These are phyloP conservation scores for Dynastes grantii DNA, from an alignment of 2,888 invertebrate species.

Conservation along the genomic window DNA sequence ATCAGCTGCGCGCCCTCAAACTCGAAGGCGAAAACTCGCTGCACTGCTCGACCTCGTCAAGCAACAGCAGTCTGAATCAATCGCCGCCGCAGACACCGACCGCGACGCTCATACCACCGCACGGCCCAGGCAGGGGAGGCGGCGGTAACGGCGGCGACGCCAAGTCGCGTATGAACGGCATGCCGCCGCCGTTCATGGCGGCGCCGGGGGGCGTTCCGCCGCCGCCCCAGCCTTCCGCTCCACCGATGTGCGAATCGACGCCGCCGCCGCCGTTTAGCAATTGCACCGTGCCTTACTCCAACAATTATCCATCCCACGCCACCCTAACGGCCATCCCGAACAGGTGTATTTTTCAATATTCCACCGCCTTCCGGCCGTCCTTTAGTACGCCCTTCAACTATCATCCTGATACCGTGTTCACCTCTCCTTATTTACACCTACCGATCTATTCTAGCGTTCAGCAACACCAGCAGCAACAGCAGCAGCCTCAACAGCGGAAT, in stretches of 20 bases:
- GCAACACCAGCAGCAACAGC: slow-evolving; percentile 73
- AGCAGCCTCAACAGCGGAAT: slow-evolving; percentile 65
- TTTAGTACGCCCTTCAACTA: slow-evolving; percentile 70
- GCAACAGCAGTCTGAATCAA: slow-evolving; percentile 72
- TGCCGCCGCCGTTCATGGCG: slow-evolving; percentile 60
- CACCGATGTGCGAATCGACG: slow-evolving; percentile 66
- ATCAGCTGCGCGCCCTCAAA: slow-evolving; percentile 71
- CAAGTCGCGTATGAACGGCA: slow-evolving; percentile 62
- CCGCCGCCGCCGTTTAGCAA: slow-evolving; percentile 66
- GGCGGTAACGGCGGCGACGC: slow-evolving; percentile 64
- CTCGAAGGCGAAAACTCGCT: slow-evolving; percentile 71
- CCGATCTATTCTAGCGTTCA: slow-evolving; percentile 70
- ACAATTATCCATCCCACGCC: slow-evolving; percentile 68
- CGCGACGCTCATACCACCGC: slow-evolving; percentile 64
- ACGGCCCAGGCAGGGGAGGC: slow-evolving; percentile 62
- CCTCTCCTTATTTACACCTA: slow-evolving; percentile 61
- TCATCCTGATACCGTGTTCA: slow-evolving; percentile 72
- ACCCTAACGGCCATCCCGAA: slow-evolving; percentile 58
- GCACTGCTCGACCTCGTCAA: slow-evolving; percentile 73
- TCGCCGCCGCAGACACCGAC: slow-evolving; percentile 76
- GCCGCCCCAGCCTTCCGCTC: slow-evolving; percentile 65
- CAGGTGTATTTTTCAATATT: slow-evolving; percentile 66
- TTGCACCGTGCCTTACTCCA: slow-evolving; percentile 73
- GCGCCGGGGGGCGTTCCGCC: slow-evolving; percentile 59
- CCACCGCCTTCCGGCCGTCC: slow-evolving; percentile 64